Evolutionary conservation across 2,113 vertebrate species (phyloP).

Genomic region (Chionodraco myersi): DNA sequence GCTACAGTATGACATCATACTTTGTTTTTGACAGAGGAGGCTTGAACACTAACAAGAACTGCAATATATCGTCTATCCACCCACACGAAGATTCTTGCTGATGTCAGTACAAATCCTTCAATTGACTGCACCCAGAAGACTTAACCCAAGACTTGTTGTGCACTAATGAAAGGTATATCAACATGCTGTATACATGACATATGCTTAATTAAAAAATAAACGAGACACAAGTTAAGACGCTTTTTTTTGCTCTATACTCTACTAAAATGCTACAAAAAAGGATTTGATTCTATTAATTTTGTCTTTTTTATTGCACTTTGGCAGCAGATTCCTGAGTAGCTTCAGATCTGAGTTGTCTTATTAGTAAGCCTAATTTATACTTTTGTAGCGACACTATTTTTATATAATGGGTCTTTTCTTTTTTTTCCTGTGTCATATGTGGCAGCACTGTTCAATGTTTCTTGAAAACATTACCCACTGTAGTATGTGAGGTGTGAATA

Average conservation of each 20-base stretch:
- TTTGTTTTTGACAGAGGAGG: constrained; percentile 45
- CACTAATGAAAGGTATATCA: constrained; percentile 46
- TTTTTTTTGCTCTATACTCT: neutral
- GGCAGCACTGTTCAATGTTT: too few species aligned
- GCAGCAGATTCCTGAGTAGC: too few species aligned
- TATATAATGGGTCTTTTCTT: too few species aligned
- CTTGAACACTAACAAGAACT: constrained; percentile 35
- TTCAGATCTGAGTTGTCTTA: too few species aligned
- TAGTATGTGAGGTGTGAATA: too few species aligned
- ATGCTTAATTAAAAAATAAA: constrained; percentile 49
- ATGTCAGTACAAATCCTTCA: constrained; percentile 44
- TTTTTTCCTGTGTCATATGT: too few species aligned
- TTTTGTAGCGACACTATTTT: too few species aligned
- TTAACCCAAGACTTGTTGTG: constrained; percentile 40
- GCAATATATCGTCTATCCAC: constrained; percentile 46
- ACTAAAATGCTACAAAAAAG: too few species aligned
- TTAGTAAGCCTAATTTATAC: too few species aligned
- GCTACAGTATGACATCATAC: constrained; percentile 35
- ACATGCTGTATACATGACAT: constrained; percentile 20
- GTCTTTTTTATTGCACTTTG: too few species aligned
- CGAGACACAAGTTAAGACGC: neutral
- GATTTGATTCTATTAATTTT: too few species aligned
- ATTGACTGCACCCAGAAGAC: constrained; percentile 31
- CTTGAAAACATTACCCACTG: too few species aligned
- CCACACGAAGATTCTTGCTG: constrained; percentile 34